These are phyloP conservation scores for Tympanuchus pallidicinctus DNA, from an alignment of 2,113 vertebrate genomes.

Conservation along the genomic window DNA sequence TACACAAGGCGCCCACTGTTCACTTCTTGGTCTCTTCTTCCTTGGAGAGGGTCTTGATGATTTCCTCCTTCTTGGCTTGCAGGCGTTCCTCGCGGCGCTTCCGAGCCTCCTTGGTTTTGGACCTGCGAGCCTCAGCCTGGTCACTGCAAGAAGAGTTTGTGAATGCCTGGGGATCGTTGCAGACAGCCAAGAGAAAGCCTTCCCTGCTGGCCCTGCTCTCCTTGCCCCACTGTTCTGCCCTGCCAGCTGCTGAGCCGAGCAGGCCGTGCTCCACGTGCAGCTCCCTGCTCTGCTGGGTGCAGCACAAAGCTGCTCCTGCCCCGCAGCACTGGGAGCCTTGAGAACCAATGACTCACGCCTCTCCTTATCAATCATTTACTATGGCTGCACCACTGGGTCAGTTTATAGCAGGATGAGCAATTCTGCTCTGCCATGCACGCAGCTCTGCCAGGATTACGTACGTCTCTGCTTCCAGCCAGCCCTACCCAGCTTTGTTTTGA, in stretches of 20 bases:
- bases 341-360: fast-evolving
- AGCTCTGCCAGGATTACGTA: fast-evolving
- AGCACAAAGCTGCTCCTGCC: not conserved
- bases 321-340: not conserved
- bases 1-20: not conserved
- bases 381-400: not conserved
- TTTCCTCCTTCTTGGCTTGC: conserved; percentile 97
- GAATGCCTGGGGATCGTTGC: fast-evolving
- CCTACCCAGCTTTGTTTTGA: fast-evolving
- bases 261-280: not conserved
- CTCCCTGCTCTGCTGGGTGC: not conserved
- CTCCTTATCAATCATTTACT: not conserved
- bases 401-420: fast-evolving
- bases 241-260: fast-evolving
- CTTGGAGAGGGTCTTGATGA: conserved; percentile 95
- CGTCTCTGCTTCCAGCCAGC: not conserved
- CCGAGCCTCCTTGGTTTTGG: conserved; percentile 97
- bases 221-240: fast-evolving
- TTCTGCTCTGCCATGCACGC: fast-evolving
- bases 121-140: conserved; percentile 95
- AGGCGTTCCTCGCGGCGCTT: conserved; percentile 95
- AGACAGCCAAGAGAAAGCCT: fast-evolving
- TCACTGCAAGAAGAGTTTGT: conserved; percentile 76
- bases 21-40: conserved; percentile 97
- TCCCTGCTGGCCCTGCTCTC: fast-evolving